These are phyloP conservation scores for Cybosia mesomella DNA, from an alignment of 2,888 invertebrate species.

Conservation along the genomic window DNA sequence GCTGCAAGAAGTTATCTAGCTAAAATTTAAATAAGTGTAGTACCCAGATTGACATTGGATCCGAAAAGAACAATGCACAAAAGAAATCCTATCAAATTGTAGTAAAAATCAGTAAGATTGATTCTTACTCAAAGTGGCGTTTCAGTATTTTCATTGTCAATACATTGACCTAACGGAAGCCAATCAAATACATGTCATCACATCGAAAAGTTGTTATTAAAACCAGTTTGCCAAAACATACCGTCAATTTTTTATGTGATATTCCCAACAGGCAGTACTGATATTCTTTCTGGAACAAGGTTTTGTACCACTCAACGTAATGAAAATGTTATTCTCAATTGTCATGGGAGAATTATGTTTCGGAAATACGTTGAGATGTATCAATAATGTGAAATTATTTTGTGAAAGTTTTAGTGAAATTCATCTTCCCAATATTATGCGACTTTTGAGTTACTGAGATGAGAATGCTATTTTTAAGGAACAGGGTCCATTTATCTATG, in stretches of 20 bases:
- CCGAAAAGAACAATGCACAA: too few relatives aligned
- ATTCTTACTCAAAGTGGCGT: background rate
- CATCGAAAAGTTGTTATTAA: conserved; percentile 42
- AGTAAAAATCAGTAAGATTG: background rate
- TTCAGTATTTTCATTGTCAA: background rate
- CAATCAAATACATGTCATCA: conserved; percentile 26
- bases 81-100: too few relatives aligned
- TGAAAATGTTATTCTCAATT: conserved; percentile 65
- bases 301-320: conserved; percentile 65
- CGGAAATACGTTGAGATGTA: conserved; percentile 49
- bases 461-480: background rate
- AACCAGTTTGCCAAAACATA: conserved; percentile 45
- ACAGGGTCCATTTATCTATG: too few relatives aligned
- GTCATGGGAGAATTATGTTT: conserved; percentile 63
- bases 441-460: background rate
- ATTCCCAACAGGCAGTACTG: conserved; percentile 41
- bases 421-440: conserved; percentile 26
- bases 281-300: conserved; percentile 55
- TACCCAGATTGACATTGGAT: too few relatives aligned
- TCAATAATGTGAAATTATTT: conserved; percentile 52
- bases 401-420: conserved; percentile 41
- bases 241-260: conserved; percentile 52
- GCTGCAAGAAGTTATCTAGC: too few relatives aligned
- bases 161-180: background rate
- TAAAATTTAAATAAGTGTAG: too few relatives aligned